Conservation (phyloP, 2,797 vertebrate species). For the Mus caroli region DNA sequence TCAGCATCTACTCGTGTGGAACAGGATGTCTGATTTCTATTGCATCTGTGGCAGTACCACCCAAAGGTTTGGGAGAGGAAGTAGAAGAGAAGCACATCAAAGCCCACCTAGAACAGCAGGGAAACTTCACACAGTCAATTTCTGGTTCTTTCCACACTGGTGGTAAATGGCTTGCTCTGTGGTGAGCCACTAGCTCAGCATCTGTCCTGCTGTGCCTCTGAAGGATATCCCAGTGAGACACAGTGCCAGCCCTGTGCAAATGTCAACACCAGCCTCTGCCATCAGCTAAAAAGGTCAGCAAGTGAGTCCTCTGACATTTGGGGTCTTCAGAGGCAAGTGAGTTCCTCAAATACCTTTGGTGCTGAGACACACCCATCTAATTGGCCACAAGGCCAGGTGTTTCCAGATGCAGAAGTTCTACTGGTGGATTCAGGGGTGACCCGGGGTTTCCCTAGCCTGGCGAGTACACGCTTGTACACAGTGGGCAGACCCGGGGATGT, state of each 20-base stretch:
- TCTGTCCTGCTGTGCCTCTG: neutral
- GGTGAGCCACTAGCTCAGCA: neutral
- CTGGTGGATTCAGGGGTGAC: accelerated
- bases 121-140: neutral
- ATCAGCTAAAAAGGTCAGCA: conserved; percentile 38
- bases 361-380: no score
- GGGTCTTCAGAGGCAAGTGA: neutral
- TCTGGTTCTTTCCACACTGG: neutral
- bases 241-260: neutral
- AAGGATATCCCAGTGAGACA: accelerated
- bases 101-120: neutral
- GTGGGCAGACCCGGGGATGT: accelerated
- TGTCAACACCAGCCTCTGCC: neutral
- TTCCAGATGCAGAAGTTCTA: neutral
- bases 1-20: neutral
- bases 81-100: neutral
- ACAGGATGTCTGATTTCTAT: neutral
- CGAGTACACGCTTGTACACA: neutral
- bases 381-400: neutral
- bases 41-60: neutral
- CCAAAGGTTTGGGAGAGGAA: neutral
- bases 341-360: neutral
- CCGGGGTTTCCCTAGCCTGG: neutral
- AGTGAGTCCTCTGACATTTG: conserved; percentile 21
- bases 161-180: neutral